Evolutionary conservation across 2,113 vertebrate species (phyloP), one percentile per base, ranked within the genome.

Genomic region (Corvus cornix): DNA sequence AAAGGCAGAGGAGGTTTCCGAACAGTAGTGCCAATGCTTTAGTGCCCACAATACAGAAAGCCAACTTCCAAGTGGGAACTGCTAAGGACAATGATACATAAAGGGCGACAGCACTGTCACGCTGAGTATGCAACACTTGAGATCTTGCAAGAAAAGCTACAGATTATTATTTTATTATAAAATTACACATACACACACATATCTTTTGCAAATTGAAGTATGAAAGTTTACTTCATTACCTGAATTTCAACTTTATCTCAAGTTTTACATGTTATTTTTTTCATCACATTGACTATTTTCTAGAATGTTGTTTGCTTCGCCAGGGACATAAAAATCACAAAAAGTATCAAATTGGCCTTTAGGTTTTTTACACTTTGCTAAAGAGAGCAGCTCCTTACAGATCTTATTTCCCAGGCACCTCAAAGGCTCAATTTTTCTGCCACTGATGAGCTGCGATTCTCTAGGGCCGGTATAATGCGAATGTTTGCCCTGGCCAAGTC

Each of bases 381-480:
- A 70, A 55, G 33, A 75, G 9, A 2, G 0, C 23, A 22, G 49
- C 9, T 41, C 63, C 46, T 76, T 30, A 62, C 0, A 5, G 46
- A 49, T 16, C 23, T 37, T 16, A 26, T 23, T 73, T 62, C 67
- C 49, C 35, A 37, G 7, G 16, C 20, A 18, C 10, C 16, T 39
- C 60, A 44, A 73, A 55, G 39, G 35, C 26, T 10, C 22, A 12
- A 9, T 20, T 43, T 23, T 3, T 3, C 2, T 9, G 9, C 11
- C 41, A 3, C 16, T 5, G 58, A 60, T 4, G 16, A 66, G 14
- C 27, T 19, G 16, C 21, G 46, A 19, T 28, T 70, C 43, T 46
- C 41, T 7, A 64, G 22, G 28, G 14, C 5, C 31, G 9, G 16
- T 5, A 24, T 0, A 3, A 23, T 0, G 4, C 0, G 8, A 43